phyloP scores from a whole-genome alignment of 2,797 vertebrate genomes.

The Tenualosa ilisha region DNA sequence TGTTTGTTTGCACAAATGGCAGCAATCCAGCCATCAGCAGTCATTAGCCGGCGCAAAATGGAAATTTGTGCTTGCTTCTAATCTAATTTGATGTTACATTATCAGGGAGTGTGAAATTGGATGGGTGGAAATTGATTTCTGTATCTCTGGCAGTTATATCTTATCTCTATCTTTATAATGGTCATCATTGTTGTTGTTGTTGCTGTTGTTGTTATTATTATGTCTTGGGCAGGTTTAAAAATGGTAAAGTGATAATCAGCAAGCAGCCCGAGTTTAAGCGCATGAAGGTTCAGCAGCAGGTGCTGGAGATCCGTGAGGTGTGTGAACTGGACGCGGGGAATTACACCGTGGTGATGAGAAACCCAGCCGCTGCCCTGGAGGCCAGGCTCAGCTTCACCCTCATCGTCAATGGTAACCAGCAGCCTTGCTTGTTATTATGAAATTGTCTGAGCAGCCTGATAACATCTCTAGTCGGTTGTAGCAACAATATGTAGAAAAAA shows the following conservation, averaged over 20 bases:
- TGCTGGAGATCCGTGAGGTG: constrained; percentile 90
- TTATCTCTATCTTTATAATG: background rate
- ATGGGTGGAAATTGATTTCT: background rate
- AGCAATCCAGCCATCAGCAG: constrained; percentile 12
- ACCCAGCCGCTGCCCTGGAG: constrained; percentile 79
- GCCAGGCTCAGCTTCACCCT: constrained; percentile 80
- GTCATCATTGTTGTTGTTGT: background rate
- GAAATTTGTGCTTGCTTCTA: background rate
- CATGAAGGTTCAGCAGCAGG: constrained; percentile 76
- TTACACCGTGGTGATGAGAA: constrained; percentile 84
- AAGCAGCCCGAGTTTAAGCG: constrained; percentile 71
- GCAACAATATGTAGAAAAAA: background rate
- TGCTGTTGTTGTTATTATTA: background rate
- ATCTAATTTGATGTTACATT: constrained; percentile 17
- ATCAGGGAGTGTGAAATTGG: constrained; percentile 7
- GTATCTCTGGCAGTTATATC: background rate
- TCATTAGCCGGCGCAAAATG: background rate
- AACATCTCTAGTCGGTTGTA: background rate
- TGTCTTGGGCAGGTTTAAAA: constrained; percentile 84
- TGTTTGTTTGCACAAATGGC: constrained; percentile 19
- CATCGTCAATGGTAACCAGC: constrained; percentile 78
- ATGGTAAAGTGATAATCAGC: constrained; percentile 81
- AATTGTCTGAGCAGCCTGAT: background rate
- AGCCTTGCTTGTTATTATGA: background rate
- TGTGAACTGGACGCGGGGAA: constrained; percentile 82